Conservation (phyloP, 2,888 invertebrate genomes). For the Gerris lacustris region DNA sequence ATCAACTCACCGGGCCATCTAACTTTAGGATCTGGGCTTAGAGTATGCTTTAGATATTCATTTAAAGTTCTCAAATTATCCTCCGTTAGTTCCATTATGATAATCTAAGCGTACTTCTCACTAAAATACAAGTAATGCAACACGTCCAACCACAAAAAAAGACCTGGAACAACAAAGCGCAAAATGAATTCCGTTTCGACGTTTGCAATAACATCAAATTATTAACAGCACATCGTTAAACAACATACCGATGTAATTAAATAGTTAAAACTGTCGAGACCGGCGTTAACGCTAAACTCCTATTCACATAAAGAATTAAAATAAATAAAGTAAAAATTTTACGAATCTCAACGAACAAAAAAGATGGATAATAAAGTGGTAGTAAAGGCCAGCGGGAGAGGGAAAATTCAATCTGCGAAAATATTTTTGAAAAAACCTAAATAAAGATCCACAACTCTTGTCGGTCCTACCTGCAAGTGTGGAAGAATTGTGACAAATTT, state of each 20-base stretch:
- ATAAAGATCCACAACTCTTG: not conserved
- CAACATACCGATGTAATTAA: no score
- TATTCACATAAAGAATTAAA: constrained; percentile 7
- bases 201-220: no score
- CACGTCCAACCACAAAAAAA: not conserved
- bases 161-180: not conserved
- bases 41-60: constrained; percentile 74
- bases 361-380: not conserved
- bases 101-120: not conserved
- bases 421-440: not conserved
- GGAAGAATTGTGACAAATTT: no score
- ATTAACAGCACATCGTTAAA: no score
- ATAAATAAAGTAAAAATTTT: constrained; percentile 1
- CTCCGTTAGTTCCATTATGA: constrained; percentile 73
- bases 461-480: no score
- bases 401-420: not conserved
- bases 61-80: constrained; percentile 69
- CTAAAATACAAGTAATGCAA: not conserved
- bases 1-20: constrained; percentile 64
- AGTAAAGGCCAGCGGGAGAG: not conserved
- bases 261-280: no score
- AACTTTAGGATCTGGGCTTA: constrained; percentile 68
- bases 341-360: not conserved
- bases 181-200: not conserved
- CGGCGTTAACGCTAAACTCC: not conserved